A percentile compares a stretch with the other conserved stretches of the same genome.
Conservation (phyloP, 2,113 vertebrate species). For the Cariama cristata region DNA sequence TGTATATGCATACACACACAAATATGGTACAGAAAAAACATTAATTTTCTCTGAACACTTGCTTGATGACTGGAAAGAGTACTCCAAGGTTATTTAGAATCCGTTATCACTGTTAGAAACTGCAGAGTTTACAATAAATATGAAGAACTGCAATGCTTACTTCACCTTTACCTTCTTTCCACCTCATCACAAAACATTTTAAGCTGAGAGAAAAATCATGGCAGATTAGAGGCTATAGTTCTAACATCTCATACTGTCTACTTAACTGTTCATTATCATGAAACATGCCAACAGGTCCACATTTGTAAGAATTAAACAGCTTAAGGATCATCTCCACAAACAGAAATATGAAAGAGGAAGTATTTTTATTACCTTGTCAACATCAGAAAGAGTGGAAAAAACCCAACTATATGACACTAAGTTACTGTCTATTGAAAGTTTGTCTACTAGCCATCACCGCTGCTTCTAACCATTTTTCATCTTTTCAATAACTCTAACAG, state of each 20-base stretch:
- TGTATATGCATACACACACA: not conserved
- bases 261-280: not conserved
- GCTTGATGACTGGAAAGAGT: not conserved
- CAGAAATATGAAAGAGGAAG: not conserved
- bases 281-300: not conserved
- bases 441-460: not conserved
- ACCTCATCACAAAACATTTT: not conserved
- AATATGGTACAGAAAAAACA: not conserved
- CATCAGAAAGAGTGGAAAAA: not conserved
- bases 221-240: not conserved
- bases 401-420: not conserved
- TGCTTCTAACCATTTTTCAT: not conserved
- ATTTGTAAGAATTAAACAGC: not conserved
- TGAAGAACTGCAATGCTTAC: not conserved
- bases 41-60: not conserved
- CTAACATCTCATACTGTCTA: not conserved
- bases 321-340: not conserved
- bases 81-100: not conserved
- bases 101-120: not conserved
- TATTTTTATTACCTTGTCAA: not conserved
- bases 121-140: not conserved
- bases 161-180: not conserved
- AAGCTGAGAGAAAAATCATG: not conserved
- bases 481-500: not conserved
- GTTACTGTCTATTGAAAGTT: not conserved